Conservation (phyloP, 2,888 invertebrate genomes). For the Nowickia ferox region DNA sequence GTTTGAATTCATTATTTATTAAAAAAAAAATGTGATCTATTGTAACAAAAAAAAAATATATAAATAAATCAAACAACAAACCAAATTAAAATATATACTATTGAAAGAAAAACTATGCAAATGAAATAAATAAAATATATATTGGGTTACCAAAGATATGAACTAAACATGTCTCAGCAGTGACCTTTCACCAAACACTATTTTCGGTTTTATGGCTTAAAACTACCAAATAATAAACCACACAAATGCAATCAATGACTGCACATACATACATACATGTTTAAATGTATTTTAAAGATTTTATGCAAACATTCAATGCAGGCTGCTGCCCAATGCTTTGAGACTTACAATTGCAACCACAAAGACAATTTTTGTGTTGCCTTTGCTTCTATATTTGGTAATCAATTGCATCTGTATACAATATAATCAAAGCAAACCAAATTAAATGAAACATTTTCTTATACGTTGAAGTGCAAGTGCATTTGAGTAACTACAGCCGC, state of each 20-base stretch:
- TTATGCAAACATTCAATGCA: background rate
- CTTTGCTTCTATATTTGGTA: slow-evolving; percentile 5
- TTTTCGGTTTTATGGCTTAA: slow-evolving; percentile 14
- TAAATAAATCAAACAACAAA: slow-evolving; percentile 9
- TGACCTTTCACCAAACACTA: slow-evolving; percentile 61
- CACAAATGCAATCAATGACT: slow-evolving; percentile 36
- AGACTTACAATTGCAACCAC: slow-evolving; percentile 6
- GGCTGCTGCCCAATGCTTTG: slow-evolving; percentile 18
- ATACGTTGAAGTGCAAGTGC: slow-evolving; percentile 46
- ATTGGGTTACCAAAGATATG: slow-evolving; percentile 34
- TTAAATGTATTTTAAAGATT: background rate
- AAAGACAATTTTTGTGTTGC: slow-evolving; percentile 21
- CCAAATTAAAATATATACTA: slow-evolving; percentile 31
- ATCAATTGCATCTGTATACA: slow-evolving; percentile 10
- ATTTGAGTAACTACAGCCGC: background rate
- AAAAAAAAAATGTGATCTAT: slow-evolving; percentile 40
- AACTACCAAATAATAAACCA: slow-evolving; percentile 18
- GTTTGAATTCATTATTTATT: slow-evolving; percentile 14
- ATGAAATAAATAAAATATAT: background rate
- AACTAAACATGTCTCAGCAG: slow-evolving; percentile 35
- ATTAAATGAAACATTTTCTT: background rate
- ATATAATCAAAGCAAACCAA: background rate
- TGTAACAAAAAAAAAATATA: slow-evolving; percentile 26
- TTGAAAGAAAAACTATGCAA: slow-evolving; percentile 6
- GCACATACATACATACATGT: background rate